phyloP scores from a whole-genome alignment of 2,113 vertebrate genomes.

The Thymallus thymallus region DNA sequence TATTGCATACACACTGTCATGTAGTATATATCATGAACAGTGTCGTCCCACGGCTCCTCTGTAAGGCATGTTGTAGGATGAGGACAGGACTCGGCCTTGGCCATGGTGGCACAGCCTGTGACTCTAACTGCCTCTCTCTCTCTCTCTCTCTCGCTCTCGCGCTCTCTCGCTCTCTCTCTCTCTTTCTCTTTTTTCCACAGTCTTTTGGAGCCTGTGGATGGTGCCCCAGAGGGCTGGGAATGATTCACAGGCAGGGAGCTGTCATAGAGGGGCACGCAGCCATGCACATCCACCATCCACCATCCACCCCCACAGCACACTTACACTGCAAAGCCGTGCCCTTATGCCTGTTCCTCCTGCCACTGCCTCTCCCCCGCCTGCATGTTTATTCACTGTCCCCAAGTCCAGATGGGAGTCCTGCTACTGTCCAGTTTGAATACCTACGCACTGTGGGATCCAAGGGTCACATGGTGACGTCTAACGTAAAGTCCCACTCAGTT shows the following conservation, averaged over 20 bases:
- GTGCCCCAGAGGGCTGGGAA: conserved; percentile 40
- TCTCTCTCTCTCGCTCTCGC: conserved; percentile 37
- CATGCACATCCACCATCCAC: conserved; percentile 10
- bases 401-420: neutral
- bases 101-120: conserved; percentile 38
- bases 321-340: neutral
- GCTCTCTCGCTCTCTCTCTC: conserved; percentile 41
- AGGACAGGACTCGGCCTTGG: conserved; percentile 11
- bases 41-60: conserved; percentile 38
- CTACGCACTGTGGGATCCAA: too few relatives aligned
- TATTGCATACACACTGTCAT: conserved; percentile 30
- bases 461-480: too few relatives aligned
- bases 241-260: conserved; percentile 53
- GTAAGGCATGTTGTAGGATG: conserved; percentile 29
- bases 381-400: conserved; percentile 5
- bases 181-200: neutral
- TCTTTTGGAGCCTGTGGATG: conserved; percentile 11
- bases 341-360: neutral
- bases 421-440: neutral
- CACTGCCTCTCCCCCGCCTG: neutral
- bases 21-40: conserved; percentile 32
- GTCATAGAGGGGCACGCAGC: conserved; percentile 50
- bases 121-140: conserved; percentile 43
- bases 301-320: conserved; percentile 23
- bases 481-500: too few relatives aligned